phyloP scores from a whole-genome alignment of 1,140 invertebrate species.

The Pseudomyrmex gracilis region DNA sequence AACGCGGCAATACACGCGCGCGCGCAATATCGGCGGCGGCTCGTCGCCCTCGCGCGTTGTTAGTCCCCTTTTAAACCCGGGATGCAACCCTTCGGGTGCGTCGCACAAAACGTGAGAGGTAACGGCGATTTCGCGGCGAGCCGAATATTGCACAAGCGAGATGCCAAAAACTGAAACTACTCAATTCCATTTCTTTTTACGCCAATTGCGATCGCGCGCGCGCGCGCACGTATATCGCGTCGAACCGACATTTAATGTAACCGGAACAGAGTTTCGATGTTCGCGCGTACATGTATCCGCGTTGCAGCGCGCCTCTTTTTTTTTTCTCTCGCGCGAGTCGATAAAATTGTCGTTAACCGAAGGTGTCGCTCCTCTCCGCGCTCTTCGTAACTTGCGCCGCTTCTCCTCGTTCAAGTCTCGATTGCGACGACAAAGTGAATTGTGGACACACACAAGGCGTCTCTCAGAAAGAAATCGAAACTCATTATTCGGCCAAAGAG shows the following conservation, averaged over 20 bases:
- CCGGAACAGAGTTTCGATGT: constrained; percentile 49
- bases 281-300: constrained; percentile 62
- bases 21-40: constrained; percentile 49
- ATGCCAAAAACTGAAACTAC: constrained; percentile 81
- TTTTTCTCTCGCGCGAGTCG: constrained; percentile 9
- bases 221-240: constrained; percentile 2
- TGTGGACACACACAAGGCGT: not conserved
- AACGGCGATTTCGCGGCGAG: constrained; percentile 61
- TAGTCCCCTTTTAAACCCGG: constrained; percentile 37
- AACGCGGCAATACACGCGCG: not conserved
- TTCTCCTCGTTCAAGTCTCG: not conserved
- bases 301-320: constrained; percentile 3
- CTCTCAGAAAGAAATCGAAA: not conserved
- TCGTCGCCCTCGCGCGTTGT: constrained; percentile 61
- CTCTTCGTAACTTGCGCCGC: constrained; percentile 32
- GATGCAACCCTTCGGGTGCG: not conserved
- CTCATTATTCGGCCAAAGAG: not conserved
- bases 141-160: constrained; percentile 82
- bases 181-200: constrained; percentile 69
- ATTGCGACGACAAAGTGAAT: not conserved
- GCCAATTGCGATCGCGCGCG: constrained; percentile 76
- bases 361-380: constrained; percentile 28
- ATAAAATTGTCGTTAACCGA: constrained; percentile 31
- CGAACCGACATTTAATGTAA: constrained; percentile 34
- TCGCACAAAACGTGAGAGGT: constrained; percentile 14